Base-by-base conservation (phyloP, 2,888 invertebrate species). In the Melolontha melolontha region DNA sequence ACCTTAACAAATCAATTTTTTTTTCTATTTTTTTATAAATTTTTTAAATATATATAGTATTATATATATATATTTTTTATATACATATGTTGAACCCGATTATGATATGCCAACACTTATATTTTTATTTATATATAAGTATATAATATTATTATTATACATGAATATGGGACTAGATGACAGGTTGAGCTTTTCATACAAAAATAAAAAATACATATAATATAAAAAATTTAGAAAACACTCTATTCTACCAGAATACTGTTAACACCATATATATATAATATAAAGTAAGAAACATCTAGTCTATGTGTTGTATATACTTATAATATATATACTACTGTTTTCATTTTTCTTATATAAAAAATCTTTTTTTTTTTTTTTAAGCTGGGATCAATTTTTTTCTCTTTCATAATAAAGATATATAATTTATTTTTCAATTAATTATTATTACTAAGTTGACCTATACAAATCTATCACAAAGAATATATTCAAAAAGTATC, bases 181-280 rank as follows among this genome's bases (percentile, higher is more conserved):
- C 80, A 81, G 82, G 82, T 83, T 83, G 82, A 83, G 82, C 83
- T 82, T 73, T 79, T 80, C 79, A 81, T 82, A 83, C 81, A 83
- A 83, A 83, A 82, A 83, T 82, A 83, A 83, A 83, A 83, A 82
- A 83, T 82, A 82, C 81, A 81, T 81, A 81, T 77, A 79, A 80
- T 81, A 81, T 81, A 82, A 81, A 82, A 82, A 81, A 79, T 81
- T 81, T 80, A 79, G 79, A 81, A 81, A 82, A 81, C 80, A 81
- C 80, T 78, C 81, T 82, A 83, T 73, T 76, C 82, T 83, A 82
- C 79, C 78, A 80, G 83, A 83, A 83, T 83, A 83, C 83, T 83
- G 83, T 82, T 82, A 82, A 82, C 81, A 82, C 81, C 81, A 79
- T 81, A 52, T 68, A 63, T 62, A 57, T 80, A 81, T 78, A 82